These are phyloP conservation scores for Diarsia brunnea DNA, from an alignment of 2,888 invertebrate species.

Conservation along the genomic window DNA sequence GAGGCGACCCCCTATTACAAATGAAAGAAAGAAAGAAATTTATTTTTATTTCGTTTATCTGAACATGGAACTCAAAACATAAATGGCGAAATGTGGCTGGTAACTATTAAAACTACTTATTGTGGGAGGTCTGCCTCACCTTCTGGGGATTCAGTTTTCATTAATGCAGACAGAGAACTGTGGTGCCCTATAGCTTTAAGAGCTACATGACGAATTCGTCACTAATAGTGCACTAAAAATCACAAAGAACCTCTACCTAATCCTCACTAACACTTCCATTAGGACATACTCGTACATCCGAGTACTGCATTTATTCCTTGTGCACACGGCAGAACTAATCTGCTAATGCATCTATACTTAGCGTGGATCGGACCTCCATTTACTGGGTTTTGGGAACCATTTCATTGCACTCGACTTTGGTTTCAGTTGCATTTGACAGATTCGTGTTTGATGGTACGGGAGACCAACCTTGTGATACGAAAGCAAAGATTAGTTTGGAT, in stretches of 20 bases:
- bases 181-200: too few species aligned
- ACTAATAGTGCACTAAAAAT: not conserved
- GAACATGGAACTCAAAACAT: too few species aligned
- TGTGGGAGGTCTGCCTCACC: too few species aligned
- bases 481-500: slow-evolving; percentile 27
- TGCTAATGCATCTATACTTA: slow-evolving; percentile 77
- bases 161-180: too few species aligned
- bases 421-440: slow-evolving; percentile 52
- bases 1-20: too few species aligned
- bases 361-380: slow-evolving; percentile 52
- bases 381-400: slow-evolving; percentile 58
- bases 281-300: slow-evolving; percentile 28
- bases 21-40: too few species aligned
- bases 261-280: slow-evolving; percentile 38
- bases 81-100: too few species aligned
- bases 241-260: not conserved
- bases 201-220: not conserved
- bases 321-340: slow-evolving; percentile 74
- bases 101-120: too few species aligned
- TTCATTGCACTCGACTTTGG: slow-evolving; percentile 57
- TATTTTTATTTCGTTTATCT: too few species aligned
- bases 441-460: slow-evolving; percentile 35
- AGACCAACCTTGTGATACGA: slow-evolving; percentile 12
- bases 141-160: too few species aligned
- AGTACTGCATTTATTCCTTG: slow-evolving; percentile 63